phyloP scores from a whole-genome alignment of 2,797 vertebrate genomes.

The Antennarius maculatus region DNA sequence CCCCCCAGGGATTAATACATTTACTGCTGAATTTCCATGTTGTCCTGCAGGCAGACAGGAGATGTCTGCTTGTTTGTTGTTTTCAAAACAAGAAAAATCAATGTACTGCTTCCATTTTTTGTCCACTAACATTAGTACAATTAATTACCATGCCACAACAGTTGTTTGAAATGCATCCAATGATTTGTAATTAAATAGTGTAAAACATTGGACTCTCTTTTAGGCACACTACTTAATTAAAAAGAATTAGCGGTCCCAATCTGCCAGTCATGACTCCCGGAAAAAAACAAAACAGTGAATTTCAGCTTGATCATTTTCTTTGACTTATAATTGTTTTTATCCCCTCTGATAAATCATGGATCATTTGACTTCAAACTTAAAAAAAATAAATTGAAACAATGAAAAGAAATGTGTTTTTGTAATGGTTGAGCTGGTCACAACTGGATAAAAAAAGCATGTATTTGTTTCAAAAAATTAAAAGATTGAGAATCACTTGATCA shows the following conservation, averaged over 20 bases:
- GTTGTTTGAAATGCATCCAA: neutral
- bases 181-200: conserved; percentile 3
- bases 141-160: neutral
- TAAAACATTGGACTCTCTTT: neutral
- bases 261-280: neutral
- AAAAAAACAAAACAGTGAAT: neutral
- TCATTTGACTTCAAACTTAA: neutral
- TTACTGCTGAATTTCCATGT: conserved; percentile 9
- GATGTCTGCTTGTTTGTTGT: conserved; percentile 4
- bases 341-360: neutral
- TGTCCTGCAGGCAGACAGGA: conserved; percentile 25
- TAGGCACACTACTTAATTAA: neutral
- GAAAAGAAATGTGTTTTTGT: neutral
- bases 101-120: conserved; percentile 9
- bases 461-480: conserved; percentile 5
- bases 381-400: neutral
- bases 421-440: neutral
- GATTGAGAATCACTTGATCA: neutral
- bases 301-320: no score
- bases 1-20: neutral
- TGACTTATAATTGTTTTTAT: neutral
- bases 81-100: conserved; percentile 6
- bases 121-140: neutral
- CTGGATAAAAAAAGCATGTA: neutral
- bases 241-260: conserved; percentile 4